A percentile compares a stretch with the other conserved stretches of the same genome.
These are phyloP conservation scores for Diabrotica undecimpunctata DNA, from an alignment of 1,140 invertebrate genomes.

Conservation along the genomic window DNA sequence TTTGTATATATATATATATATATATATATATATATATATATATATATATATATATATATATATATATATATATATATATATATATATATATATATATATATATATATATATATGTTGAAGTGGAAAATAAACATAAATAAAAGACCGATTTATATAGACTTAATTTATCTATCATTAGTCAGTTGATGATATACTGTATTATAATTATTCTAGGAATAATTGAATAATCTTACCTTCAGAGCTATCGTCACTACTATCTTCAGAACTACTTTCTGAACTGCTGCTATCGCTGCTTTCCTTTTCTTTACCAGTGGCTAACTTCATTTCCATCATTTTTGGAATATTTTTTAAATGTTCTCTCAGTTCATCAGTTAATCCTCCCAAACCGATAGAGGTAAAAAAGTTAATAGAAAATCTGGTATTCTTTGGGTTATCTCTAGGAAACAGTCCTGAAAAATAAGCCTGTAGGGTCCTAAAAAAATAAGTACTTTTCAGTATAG, in stretches of 20 bases:
- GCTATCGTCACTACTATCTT: slow-evolving; percentile 14
- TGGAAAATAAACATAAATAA: too few species aligned
- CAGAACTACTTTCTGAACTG: slow-evolving; percentile 14
- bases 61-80: too few species aligned
- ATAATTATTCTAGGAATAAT: background rate
- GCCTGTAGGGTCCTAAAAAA: slow-evolving; percentile 70
- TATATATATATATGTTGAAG: too few species aligned
- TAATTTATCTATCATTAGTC: too few species aligned
- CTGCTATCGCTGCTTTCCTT: slow-evolving; percentile 34
- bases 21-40: too few species aligned
- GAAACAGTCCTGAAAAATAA: slow-evolving; percentile 91
- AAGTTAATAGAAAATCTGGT: slow-evolving; percentile 99
- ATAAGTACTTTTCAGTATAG: slow-evolving; percentile 3
- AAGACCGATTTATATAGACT: too few species aligned
- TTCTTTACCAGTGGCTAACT: slow-evolving; percentile 34
- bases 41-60: too few species aligned
- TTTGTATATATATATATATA: too few species aligned
- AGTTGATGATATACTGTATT: too few species aligned
- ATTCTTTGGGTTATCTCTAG: slow-evolving; percentile 92
- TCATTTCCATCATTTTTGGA: slow-evolving; percentile 58
- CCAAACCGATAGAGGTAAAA: slow-evolving; percentile 97
- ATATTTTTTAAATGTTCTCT: slow-evolving; percentile 84
- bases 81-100: too few species aligned
- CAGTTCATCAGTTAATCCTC: slow-evolving; percentile 91
- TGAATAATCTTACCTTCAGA: background rate